phyloP scores from a whole-genome alignment of 2,113 vertebrate genomes.

The Ranitomeya variabilis region DNA sequence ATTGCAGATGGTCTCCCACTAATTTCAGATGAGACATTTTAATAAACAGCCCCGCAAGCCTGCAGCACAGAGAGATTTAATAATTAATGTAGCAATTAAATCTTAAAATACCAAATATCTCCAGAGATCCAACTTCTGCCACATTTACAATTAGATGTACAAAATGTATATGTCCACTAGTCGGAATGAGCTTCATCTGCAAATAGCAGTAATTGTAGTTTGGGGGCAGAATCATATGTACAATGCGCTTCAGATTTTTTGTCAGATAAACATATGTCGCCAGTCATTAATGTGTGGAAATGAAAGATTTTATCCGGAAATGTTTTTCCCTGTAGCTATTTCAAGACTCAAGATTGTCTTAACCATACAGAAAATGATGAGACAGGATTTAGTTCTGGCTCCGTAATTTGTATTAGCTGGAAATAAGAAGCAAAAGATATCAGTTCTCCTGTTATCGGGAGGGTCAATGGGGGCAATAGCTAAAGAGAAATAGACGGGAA shows the following conservation, averaged over 20 bases:
- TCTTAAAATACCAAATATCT: slow-evolving; percentile 35
- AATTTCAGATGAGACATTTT: slow-evolving; percentile 32
- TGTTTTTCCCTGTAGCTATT: slow-evolving; percentile 46
- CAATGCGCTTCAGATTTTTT: slow-evolving; percentile 11
- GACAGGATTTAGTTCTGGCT: neutral
- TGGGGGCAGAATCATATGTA: slow-evolving; percentile 40
- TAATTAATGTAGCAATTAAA: slow-evolving; percentile 53
- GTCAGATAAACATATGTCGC: slow-evolving; percentile 45
- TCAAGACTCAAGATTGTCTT: neutral
- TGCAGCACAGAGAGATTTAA: slow-evolving; percentile 39
- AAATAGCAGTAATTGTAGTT: slow-evolving; percentile 53
- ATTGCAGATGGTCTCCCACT: slow-evolving; percentile 12
- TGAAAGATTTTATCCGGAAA: slow-evolving; percentile 22
- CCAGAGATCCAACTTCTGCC: slow-evolving; percentile 35
- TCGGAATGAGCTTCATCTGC: neutral
- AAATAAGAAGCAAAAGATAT: neutral
- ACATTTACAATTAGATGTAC: neutral
- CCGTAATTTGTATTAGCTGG: neutral
- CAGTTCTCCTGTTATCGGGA: neutral
- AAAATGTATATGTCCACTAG: slow-evolving; percentile 21
- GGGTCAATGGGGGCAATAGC: neutral
- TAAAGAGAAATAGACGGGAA: no score
- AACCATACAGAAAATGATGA: slow-evolving; percentile 32
- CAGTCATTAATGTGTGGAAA: slow-evolving; percentile 45
- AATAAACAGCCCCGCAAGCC: slow-evolving; percentile 38